Evolutionary conservation across 2,113 vertebrate species (phyloP), one percentile per base, ranked within the genome.

Genomic region (Coptodon bakossiorum): DNA sequence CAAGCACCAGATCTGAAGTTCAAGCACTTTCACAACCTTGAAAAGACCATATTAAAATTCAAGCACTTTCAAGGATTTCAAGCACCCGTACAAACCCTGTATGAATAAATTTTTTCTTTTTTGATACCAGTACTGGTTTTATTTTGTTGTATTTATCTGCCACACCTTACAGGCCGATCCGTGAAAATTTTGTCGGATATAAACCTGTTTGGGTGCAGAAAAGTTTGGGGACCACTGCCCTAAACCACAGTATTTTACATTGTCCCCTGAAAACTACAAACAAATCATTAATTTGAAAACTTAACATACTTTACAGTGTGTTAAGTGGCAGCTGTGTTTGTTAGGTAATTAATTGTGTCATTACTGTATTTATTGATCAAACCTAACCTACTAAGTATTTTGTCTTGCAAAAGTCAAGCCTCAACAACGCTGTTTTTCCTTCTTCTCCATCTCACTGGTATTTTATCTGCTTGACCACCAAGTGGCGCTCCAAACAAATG

Each of bases 401-500:
- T 61, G 57, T 9, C 9, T 63, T 36, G 59, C 29, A 38, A 17
- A 50, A 22, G 45, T 31, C 3, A 36, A 50, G 5, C 19, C 9
- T 56, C 19, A 31, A 61, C 22, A 56, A 48, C 27, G 3, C 24
- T 59, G 27, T 27, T 17, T 29, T 8, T 76, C 14, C 27, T 31
- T 31, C 61, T 8, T 84, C 12, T 9, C 8, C 3, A 13, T 16
- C 40, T 81, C 16, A 83, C 17, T 54, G 10, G 56, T 83, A 31
- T 59, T 59, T 76, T 1, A 1, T 85, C 3, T 50, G 24, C 87
- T 19, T 68, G 61, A 14, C 80, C 87, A 86, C 22, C 78, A 99
- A 98, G 98, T 84, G 99, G 98, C 4, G 97, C 98, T 38, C 98
- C 99, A 9, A 99, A 99, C 91, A 59, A 99, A 99, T 91, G 98